Evolutionary conservation across 1,140 invertebrate genomes (phyloP).

Genomic region (Heliconius hermathena): DNA sequence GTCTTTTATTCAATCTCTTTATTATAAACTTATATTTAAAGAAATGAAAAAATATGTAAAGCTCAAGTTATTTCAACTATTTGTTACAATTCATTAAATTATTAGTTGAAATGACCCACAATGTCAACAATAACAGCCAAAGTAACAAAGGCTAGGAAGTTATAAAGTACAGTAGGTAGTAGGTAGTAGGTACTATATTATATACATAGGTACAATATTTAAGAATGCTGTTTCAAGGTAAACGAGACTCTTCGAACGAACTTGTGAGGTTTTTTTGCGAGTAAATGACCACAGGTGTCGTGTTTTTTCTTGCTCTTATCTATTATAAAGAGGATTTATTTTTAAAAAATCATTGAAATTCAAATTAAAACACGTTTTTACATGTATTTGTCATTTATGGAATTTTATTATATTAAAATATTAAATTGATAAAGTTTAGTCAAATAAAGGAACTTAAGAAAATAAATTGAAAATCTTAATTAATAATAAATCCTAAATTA

Average conservation of each 20-base stretch:
- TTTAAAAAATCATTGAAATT: not conserved
- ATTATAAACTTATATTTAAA: no score
- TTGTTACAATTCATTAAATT: not conserved
- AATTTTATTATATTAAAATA: not conserved
- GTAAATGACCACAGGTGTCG: constrained; percentile 34
- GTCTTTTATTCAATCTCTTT: no score
- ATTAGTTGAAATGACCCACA: not conserved
- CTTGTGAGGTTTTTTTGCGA: constrained; percentile 42
- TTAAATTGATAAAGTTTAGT: not conserved
- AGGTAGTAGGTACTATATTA: not conserved
- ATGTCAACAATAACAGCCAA: not conserved
- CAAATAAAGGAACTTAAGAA: not conserved
- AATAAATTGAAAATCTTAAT: not conserved
- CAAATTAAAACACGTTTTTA: not conserved
- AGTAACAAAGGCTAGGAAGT: not conserved
- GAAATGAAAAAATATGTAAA: not conserved
- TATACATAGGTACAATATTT: constrained; percentile 29
- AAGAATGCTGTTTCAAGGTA: constrained; percentile 55
- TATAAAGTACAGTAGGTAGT: not conserved
- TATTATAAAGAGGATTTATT: not conserved
- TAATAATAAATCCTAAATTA: no score
- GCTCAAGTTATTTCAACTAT: not conserved
- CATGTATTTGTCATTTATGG: not conserved
- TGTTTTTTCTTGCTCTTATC: not conserved
- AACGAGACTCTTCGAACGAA: constrained; percentile 52